Percentiles rank a stretch among this genome's conserved stretches.
These are phyloP conservation scores for Pan troglodytes DNA, from an alignment of 2,113 vertebrate species.

Conservation along the genomic window NHGRI_mPanTro3-v2.1_pri NC_072402.2:11596001-11596500, in stretches of 20 bases:
- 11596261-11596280: neutral
- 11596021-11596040: neutral
- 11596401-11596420: no score
- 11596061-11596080: neutral
- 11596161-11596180: neutral
- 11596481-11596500: neutral
- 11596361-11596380: neutral
- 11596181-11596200: neutral
- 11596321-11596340: neutral
- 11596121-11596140: neutral
- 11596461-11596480: neutral
- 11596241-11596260: neutral
- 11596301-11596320: neutral
- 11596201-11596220: neutral
- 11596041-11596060: neutral
- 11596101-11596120: neutral
- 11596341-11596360: neutral
- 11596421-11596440: neutral
- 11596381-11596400: neutral
- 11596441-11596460: neutral
- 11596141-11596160: neutral
- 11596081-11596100: neutral
- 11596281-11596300: neutral
- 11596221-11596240: neutral
- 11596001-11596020: neutral